Evolutionary conservation across 1,140 invertebrate genomes (phyloP).

Genomic region (Sitodiplosis mosellana): DNA sequence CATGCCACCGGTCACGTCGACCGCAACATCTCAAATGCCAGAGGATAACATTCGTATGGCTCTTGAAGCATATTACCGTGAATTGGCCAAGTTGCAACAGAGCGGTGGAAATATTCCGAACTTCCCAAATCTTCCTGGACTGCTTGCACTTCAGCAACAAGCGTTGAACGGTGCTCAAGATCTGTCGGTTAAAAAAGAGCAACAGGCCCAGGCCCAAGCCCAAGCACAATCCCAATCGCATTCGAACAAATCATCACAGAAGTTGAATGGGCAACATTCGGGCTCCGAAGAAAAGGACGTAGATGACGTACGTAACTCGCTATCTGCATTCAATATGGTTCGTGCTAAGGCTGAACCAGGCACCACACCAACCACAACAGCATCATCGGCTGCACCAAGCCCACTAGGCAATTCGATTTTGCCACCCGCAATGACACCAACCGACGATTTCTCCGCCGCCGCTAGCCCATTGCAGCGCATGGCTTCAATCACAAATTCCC

Average conservation of each 20-base stretch:
- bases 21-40: slow-evolving; percentile 37
- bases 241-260: slow-evolving; percentile 35
- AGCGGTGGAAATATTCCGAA: slow-evolving; percentile 34
- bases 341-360: slow-evolving; percentile 60
- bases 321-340: slow-evolving; percentile 68
- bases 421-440: slow-evolving; percentile 55
- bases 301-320: slow-evolving; percentile 54
- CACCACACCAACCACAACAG: slow-evolving; percentile 31
- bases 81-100: slow-evolving; percentile 69
- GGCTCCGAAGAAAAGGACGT: slow-evolving; percentile 25
- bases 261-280: slow-evolving; percentile 6
- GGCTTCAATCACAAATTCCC: slow-evolving; percentile 93
- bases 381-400: slow-evolving; percentile 42
- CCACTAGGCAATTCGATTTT: slow-evolving; percentile 64
- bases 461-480: slow-evolving; percentile 88
- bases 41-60: slow-evolving; percentile 75
- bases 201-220: slow-evolving; percentile 34
- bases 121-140: slow-evolving; percentile 35
- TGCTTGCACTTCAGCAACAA: slow-evolving; percentile 55
- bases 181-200: slow-evolving; percentile 60
- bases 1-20: slow-evolving; percentile 40
- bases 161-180: slow-evolving; percentile 53
- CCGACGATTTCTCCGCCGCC: slow-evolving; percentile 60
- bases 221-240: slow-evolving; percentile 34
- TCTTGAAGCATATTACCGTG: slow-evolving; percentile 78